phyloP scores from a whole-genome alignment of 2,888 invertebrate genomes.

The Agonum fuliginosum region DNA sequence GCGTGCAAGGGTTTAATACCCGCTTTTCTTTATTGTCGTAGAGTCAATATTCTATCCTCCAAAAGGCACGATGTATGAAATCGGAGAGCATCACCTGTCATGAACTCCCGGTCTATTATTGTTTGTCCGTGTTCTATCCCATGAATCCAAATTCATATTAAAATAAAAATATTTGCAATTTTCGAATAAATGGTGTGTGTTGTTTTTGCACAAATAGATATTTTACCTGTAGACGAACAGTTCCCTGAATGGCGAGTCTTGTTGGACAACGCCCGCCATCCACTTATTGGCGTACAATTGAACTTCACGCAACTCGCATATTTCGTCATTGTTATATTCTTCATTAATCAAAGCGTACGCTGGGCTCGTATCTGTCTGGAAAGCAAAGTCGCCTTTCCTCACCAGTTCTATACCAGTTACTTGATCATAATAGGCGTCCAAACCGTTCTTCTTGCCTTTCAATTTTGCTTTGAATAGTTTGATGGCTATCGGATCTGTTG shows the following conservation, averaged over 20 bases:
- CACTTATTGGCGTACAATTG: constrained; percentile 78
- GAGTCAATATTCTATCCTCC: too few species aligned
- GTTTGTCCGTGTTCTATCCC: too few species aligned
- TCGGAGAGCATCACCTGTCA: too few species aligned
- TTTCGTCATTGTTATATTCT: constrained; percentile 79
- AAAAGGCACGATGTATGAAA: too few species aligned
- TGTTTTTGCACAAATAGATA: too few species aligned
- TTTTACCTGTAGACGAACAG: constrained; percentile 79
- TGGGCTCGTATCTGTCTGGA: constrained; percentile 80
- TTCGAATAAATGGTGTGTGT: too few species aligned
- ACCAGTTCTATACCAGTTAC: constrained; percentile 77
- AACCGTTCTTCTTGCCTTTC: constrained; percentile 62
- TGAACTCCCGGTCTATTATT: too few species aligned
- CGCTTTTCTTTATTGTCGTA: too few species aligned
- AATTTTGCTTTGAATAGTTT: constrained; percentile 79
- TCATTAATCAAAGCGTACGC: constrained; percentile 81
- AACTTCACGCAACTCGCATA: constrained; percentile 81
- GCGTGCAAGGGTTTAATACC: too few species aligned
- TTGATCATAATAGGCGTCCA: constrained; percentile 73
- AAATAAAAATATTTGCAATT: too few species aligned
- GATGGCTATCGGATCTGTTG: constrained; percentile 78
- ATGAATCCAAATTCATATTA: too few species aligned
- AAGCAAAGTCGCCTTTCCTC: constrained; percentile 81
- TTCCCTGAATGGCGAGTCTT: constrained; percentile 79
- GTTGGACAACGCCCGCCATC: constrained; percentile 76